Evolutionary conservation across 2,797 vertebrate genomes (phyloP).

Genomic region (Hybognathus amarus): DNA sequence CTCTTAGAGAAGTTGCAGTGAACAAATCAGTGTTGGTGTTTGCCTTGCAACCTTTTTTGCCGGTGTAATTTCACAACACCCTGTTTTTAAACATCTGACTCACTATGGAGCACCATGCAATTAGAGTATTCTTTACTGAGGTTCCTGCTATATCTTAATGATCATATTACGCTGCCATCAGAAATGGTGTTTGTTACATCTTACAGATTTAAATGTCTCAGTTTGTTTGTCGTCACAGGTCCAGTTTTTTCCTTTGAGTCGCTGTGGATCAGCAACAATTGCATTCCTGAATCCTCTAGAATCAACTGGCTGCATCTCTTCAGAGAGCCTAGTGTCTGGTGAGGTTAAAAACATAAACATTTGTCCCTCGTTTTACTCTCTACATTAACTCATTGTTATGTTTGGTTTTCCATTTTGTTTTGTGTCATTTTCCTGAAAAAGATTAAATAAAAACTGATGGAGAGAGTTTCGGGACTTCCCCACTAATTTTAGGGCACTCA

Average conservation of each 20-base stretch:
- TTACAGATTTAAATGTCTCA: not conserved
- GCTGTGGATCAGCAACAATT: conserved; percentile 53
- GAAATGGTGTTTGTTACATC: not conserved
- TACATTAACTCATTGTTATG: not conserved
- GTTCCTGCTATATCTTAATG: not conserved
- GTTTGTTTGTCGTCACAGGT: conserved; percentile 66
- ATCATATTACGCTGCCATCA: not conserved
- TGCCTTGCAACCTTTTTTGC: conserved; percentile 30
- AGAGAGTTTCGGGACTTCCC: not conserved
- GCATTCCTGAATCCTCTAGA: conserved; percentile 64
- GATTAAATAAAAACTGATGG: not conserved
- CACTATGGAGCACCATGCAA: not conserved
- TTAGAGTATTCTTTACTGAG: not conserved
- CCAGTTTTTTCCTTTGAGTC: conserved; percentile 65
- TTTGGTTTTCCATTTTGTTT: not conserved
- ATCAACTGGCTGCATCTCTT: conserved; percentile 81
- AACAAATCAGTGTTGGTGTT: conserved; percentile 18
- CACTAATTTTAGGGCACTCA: not conserved
- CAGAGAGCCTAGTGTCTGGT: conserved; percentile 85
- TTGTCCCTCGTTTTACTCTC: not conserved
- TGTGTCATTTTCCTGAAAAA: not conserved
- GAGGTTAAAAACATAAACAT: conserved; percentile 57
- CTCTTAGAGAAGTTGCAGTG: not conserved
- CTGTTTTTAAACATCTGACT: conserved; percentile 3
- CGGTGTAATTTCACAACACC: not conserved